Evolutionary conservation across 2,113 vertebrate genomes (phyloP), one percentile per base, ranked within the genome.

Genomic region (Speoplatyrhinus poulsoni): DNA sequence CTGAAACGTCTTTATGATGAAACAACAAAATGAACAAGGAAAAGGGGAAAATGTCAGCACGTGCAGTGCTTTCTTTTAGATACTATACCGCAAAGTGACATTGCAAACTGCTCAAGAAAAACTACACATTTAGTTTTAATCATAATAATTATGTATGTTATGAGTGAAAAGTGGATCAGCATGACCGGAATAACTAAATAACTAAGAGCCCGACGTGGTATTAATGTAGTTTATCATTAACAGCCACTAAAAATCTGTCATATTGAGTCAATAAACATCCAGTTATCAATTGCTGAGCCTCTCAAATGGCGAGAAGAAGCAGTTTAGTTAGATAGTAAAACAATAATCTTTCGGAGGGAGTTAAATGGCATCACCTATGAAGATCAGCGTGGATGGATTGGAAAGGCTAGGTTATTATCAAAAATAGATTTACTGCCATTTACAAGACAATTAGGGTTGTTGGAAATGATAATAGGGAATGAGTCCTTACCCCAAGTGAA

Each of bases 331-430:
- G 59, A 49, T 50, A 83, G 83, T 80, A 72, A 85, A 64, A 74
- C 57, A 9, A 15, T 65, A 67, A 75, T 80, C 60, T 68, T n/a
- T 58, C 63, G 57, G 69, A 68, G 59, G 75, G 67, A 52, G 36
- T 86, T 65, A 72, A 80, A 74, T 62, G 65, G 73, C 63, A 67
- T 71, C 77, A 80, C 80, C 79, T 82, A 80, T 81, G 77, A 73
- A 71, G 54, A 49, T 46, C 62, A 67, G 63, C 75, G 63, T 16
- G 66, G 69, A 74, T 55, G 61, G 10, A 50, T 76, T 60, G 4
- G 6, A 83, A 80, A 74, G 53, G 64, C 74, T 65, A 57, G 72
- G 72, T 58, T 71, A 59, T 6, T 70, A 46, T 54, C 52, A 54
- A 54, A 54, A 15, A 54, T n/a, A 54, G 13, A 54, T 63, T 65